Conservation (phyloP, 2,113 vertebrate genomes). For the Percina caprodes region DNA sequence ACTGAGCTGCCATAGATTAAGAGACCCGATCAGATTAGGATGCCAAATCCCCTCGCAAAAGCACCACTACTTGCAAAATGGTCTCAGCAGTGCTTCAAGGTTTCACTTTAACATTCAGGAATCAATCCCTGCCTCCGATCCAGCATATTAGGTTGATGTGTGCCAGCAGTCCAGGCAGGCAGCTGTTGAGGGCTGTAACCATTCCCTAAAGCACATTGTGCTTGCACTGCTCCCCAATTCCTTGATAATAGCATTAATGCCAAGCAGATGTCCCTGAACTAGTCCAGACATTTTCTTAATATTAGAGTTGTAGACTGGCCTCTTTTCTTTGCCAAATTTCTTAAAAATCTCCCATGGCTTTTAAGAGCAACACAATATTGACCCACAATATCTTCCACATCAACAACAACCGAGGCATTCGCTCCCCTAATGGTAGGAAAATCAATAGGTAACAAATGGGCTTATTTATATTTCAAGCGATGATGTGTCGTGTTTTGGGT, state of each 20-base stretch:
- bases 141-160: conserved; percentile 74
- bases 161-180: conserved; percentile 72
- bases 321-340: conserved; percentile 67
- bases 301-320: conserved; percentile 56
- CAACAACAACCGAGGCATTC: conserved; percentile 67
- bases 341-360: conserved; percentile 75
- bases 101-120: conserved; percentile 77
- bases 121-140: conserved; percentile 74
- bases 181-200: conserved; percentile 72
- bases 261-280: conserved; percentile 81
- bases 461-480: conserved; percentile 77
- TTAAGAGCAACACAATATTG: conserved; percentile 77
- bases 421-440: conserved; percentile 72
- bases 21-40: conserved; percentile 57
- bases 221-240: conserved; percentile 76
- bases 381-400: conserved; percentile 76
- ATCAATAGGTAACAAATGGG: conserved; percentile 80
- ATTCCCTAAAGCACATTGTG: conserved; percentile 80
- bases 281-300: conserved; percentile 71
- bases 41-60: conserved; percentile 44
- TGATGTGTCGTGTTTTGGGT: conserved; percentile 76
- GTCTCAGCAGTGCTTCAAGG: conserved; percentile 61
- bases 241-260: conserved; percentile 82
- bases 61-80: conserved; percentile 26
- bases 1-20: conserved; percentile 59